These are phyloP conservation scores for Bellardia pandia DNA, from an alignment of 2,888 invertebrate genomes.

Conservation along the genomic window DNA sequence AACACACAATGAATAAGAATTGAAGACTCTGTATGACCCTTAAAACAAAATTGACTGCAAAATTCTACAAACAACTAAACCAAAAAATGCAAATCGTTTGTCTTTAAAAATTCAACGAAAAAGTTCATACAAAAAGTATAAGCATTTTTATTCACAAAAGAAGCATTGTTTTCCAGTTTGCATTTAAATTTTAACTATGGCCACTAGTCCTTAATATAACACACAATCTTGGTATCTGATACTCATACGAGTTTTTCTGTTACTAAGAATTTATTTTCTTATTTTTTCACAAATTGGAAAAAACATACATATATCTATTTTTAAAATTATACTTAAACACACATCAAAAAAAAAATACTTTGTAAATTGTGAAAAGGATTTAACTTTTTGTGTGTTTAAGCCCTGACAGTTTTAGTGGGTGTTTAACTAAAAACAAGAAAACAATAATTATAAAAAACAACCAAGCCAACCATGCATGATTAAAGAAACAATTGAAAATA, in stretches of 20 bases:
- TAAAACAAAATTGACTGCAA: slow-evolving; percentile 41
- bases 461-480: background rate
- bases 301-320: background rate
- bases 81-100: slow-evolving; percentile 53
- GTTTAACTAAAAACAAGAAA: background rate
- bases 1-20: background rate
- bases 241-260: background rate
- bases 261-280: slow-evolving; percentile 2
- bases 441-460: background rate
- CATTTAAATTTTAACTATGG: slow-evolving; percentile 50
- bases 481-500: background rate
- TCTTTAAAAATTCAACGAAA: slow-evolving; percentile 29
- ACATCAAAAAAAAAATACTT: background rate
- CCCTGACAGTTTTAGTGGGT: background rate
- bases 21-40: slow-evolving; percentile 27
- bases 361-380: background rate
- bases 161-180: slow-evolving; percentile 34
- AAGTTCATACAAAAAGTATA: slow-evolving; percentile 14
- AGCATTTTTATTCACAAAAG: slow-evolving; percentile 41
- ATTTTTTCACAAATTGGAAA: background rate
- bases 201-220: background rate
- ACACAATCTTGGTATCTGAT: too few relatives aligned
- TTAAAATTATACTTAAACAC: background rate
- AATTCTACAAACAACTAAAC: background rate
- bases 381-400: background rate